Evolutionary conservation across 2,888 invertebrate species (phyloP).

Genomic region (Archips crataeganus): DNA sequence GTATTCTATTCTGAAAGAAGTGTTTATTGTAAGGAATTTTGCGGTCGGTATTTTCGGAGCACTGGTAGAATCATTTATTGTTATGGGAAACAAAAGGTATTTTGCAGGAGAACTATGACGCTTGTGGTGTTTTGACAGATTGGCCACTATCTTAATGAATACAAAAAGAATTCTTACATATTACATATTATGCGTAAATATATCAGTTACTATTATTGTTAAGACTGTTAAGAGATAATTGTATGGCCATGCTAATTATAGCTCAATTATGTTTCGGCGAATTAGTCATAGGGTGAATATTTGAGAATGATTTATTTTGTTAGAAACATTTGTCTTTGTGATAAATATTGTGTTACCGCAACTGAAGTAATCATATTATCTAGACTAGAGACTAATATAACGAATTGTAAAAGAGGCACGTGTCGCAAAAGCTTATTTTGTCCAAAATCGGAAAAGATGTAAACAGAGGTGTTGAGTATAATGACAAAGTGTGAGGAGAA

Average conservation of each 20-base stretch:
- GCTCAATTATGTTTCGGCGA: not conserved
- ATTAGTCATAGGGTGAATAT: too few relatives aligned
- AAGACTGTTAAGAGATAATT: slow-evolving; percentile 1
- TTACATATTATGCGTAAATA: slow-evolving; percentile 4
- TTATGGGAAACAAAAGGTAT: slow-evolving; percentile 38
- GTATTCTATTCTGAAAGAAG: slow-evolving; percentile 13
- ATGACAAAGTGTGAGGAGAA: too few relatives aligned
- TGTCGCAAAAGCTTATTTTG: too few relatives aligned
- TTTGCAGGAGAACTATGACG: slow-evolving; percentile 25
- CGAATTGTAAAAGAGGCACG: too few relatives aligned
- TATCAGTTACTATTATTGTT: not conserved
- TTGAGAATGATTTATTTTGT: too few relatives aligned
- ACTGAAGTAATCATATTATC: too few relatives aligned
- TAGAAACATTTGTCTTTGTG: too few relatives aligned
- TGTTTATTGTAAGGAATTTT: slow-evolving; percentile 32
- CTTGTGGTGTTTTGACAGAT: slow-evolving; percentile 13
- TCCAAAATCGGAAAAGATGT: too few relatives aligned
- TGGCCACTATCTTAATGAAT: slow-evolving; percentile 13
- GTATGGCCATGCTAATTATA: slow-evolving; percentile 12
- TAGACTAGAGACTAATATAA: too few relatives aligned
- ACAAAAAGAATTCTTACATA: not conserved
- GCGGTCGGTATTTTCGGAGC: slow-evolving; percentile 19
- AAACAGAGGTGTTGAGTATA: too few relatives aligned
- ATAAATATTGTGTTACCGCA: too few relatives aligned
- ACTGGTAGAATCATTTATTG: slow-evolving; percentile 28